These are phyloP conservation scores for Lateolabrax maculatus DNA, from an alignment of 2,797 vertebrate species.

Conservation along the genomic window DNA sequence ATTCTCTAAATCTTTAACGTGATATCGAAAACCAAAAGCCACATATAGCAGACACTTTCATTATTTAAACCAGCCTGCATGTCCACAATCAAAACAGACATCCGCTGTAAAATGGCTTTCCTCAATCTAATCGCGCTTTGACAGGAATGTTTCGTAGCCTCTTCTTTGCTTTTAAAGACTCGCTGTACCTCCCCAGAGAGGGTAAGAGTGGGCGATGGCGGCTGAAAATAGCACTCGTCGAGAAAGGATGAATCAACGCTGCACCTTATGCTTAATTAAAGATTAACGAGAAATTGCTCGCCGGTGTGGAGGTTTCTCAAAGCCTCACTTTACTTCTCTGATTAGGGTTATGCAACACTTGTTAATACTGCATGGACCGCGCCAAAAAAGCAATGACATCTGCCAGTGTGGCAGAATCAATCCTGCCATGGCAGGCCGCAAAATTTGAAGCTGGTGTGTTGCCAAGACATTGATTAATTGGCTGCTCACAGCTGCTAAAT, in stretches of 20 bases:
- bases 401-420: constrained; percentile 66
- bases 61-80: constrained; percentile 6
- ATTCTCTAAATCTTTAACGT: constrained; percentile 23
- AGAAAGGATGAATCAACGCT: constrained; percentile 80
- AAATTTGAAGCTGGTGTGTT: constrained; percentile 30
- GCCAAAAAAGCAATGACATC: constrained; percentile 80
- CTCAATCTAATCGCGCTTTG: constrained; percentile 53
- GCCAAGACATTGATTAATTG: constrained; percentile 49
- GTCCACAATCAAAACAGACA: constrained; percentile 34
- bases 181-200: constrained; percentile 60
- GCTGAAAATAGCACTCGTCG: constrained; percentile 79
- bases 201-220: constrained; percentile 67
- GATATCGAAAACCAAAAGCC: constrained; percentile 9
- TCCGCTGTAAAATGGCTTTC: constrained; percentile 31
- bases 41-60: not conserved
- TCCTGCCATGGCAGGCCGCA: constrained; percentile 55
- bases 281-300: constrained; percentile 81
- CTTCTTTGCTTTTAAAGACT: constrained; percentile 67
- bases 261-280: constrained; percentile 86
- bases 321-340: constrained; percentile 78
- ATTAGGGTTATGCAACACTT: constrained; percentile 83
- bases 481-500: constrained; percentile 42
- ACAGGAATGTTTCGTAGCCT: constrained; percentile 59
- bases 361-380: constrained; percentile 82
- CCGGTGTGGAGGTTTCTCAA: constrained; percentile 72